Evolutionary conservation across 2,113 vertebrate genomes (phyloP).

Genomic region (Pluvianellus socialis): DNA sequence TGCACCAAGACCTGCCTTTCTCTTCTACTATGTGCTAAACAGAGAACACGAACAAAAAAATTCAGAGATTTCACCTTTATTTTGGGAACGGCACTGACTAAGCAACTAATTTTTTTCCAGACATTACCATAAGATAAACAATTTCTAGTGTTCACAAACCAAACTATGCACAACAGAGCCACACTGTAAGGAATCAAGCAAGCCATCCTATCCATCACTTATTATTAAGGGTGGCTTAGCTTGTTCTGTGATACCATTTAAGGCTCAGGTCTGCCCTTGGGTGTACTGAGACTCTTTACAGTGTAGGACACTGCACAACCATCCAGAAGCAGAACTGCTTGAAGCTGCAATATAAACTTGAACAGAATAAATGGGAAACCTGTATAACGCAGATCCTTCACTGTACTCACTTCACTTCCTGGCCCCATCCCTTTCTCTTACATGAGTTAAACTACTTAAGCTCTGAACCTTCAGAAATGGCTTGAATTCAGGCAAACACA

Average conservation of each 20-base stretch:
- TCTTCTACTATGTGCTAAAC: background rate
- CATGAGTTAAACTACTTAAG: background rate
- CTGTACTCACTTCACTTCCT: background rate
- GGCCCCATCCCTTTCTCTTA: background rate
- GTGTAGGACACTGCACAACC: background rate
- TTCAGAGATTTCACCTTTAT: conserved; percentile 12
- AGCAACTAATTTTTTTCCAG: conserved; percentile 4
- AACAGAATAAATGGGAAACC: background rate
- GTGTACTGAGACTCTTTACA: background rate
- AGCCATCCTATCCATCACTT: background rate
- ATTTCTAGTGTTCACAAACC: background rate
- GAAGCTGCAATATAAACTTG: background rate
- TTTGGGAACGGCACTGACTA: conserved; percentile 35
- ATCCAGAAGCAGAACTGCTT: background rate
- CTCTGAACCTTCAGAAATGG: background rate
- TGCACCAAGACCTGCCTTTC: background rate
- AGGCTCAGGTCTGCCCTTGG: background rate
- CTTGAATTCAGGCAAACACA: background rate
- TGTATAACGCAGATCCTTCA: background rate
- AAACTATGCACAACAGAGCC: background rate
- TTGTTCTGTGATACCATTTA: background rate
- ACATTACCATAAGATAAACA: background rate
- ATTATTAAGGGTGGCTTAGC: background rate
- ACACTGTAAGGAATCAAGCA: background rate
- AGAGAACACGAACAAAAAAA: background rate